Evolutionary conservation across 1,140 invertebrate genomes (phyloP), one percentile per base, ranked within the genome.

Genomic region (Atopsyche davidsoni): DNA sequence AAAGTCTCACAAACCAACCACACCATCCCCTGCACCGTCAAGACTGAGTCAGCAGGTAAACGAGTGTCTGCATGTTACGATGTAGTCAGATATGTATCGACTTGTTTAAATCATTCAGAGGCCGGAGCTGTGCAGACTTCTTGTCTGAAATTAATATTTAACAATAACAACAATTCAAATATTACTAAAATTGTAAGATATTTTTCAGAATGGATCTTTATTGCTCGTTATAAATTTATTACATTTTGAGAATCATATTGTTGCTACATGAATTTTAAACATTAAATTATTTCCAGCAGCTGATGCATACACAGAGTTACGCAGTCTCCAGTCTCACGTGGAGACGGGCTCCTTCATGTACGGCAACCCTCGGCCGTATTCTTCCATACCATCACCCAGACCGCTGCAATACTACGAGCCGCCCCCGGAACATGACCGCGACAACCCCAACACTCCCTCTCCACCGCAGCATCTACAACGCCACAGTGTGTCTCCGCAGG

Each of bases 41-140:
- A 54, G 38, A 31, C 58, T 2, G 46, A 62, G 7, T 35, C 59
- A n/a, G 36, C 40, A 44, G 18, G 64, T 69, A 39, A 65, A 66
- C n/a, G n/a, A n/a, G n/a, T n/a, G n/a, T n/a, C n/a, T n/a, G n/a
- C n/a, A n/a, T n/a, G n/a, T n/a, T n/a, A n/a, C n/a, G n/a, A n/a
- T n/a, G n/a, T n/a, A n/a, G n/a, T n/a, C n/a, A n/a, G n/a, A n/a
- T n/a, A n/a, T n/a, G n/a, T n/a, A n/a, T n/a, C n/a, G n/a, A n/a
- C n/a, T n/a, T n/a, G n/a, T n/a, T n/a, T n/a, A n/a, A n/a, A n/a
- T n/a, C n/a, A n/a, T n/a, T n/a, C n/a, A n/a, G n/a, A n/a, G n/a
- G n/a, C n/a, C n/a, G n/a, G n/a, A n/a, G n/a, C n/a, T n/a, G n/a
- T n/a, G n/a, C n/a, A n/a, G n/a, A n/a, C n/a, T n/a, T n/a, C n/a